Evolutionary conservation across 2,888 invertebrate species (phyloP), one percentile per base, ranked within the genome.

Genomic region (Chrysina gloriosa): DNA sequence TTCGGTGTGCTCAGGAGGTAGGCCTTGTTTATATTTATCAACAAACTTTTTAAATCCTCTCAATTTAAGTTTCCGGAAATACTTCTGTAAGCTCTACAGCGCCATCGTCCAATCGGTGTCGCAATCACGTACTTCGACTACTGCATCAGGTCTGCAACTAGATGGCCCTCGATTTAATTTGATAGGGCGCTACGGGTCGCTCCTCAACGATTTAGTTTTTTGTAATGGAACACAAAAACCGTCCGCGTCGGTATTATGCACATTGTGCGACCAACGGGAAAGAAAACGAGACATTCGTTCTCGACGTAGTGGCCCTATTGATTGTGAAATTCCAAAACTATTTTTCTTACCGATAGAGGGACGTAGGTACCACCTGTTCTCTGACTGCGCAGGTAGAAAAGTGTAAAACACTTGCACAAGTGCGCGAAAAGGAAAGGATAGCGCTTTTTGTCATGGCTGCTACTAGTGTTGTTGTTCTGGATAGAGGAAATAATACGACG

Each of bases 401-500:
- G 76, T 77, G 77, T 76, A 74, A 79, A 77, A 77, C 75, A 78
- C 74, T 73, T 74, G 73, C 73, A 73, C 71, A 76, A 79, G 78
- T 78, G 77, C 75, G 75, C 74, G 75, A 73, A 74, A n/a, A 67
- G 77, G 73, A 69, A 74, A 72, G 76, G 76, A 77, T 74, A 74
- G 69, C 61, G 68, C 70, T 64, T 68, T 50, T 65, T 65, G 75
- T 74, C 74, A 83, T 83, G 89, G 94, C 94, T 82, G 91, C 91
- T 87, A 95, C 95, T 83, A 95, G 94, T 89, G 95, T 96, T 86
- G 95, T 96, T 85, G 94, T 96, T 82, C 89, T 95, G 82, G 95
- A 96, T 87, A 90, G 96, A 85, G 96, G 96, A 85, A 95, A 96
- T 88, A 96, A 96, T 87, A 96, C 96, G 84, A 95, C 96, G 84